Evolutionary conservation across 2,113 vertebrate species (phyloP).

Genomic region (Neodon shergylaensis): DNA sequence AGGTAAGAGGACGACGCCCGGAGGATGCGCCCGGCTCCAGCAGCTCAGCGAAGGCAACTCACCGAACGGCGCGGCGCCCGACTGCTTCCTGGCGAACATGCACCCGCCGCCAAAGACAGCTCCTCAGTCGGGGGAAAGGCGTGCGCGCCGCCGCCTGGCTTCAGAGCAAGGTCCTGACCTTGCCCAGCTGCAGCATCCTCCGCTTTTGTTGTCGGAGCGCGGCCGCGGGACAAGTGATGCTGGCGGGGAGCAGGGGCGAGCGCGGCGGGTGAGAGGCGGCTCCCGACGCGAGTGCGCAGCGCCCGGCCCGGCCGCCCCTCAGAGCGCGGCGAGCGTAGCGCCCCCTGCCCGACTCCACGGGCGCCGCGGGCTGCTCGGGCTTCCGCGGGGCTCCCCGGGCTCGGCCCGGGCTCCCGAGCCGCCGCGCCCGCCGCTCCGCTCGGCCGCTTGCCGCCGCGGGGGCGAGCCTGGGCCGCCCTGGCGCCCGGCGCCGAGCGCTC

Average conservation of each 20-base stretch:
- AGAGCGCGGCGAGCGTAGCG: conserved; percentile 71
- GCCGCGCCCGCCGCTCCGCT: conserved; percentile 56
- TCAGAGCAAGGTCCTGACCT: conserved; percentile 87
- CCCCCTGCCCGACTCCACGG: conserved; percentile 71
- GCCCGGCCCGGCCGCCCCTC: conserved; percentile 73
- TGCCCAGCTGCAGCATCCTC: conserved; percentile 81
- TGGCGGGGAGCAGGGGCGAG: conserved; percentile 62
- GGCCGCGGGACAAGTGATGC: conserved; percentile 67
- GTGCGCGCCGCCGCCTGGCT: conserved; percentile 79
- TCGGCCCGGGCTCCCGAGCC: neutral
- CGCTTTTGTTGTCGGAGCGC: conserved; percentile 73
- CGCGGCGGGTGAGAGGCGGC: conserved; percentile 70
- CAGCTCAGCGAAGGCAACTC: conserved; percentile 74
- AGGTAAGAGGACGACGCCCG: neutral
- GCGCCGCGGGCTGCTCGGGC: neutral
- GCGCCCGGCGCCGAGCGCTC: conserved; percentile 72
- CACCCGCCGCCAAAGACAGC: conserved; percentile 78
- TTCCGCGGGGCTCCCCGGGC: conserved; percentile 31
- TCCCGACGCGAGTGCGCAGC: conserved; percentile 74
- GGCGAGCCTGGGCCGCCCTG: conserved; percentile 78
- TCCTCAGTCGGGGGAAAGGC: conserved; percentile 74
- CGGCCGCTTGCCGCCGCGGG: conserved; percentile 76
- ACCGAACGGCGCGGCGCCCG: conserved; percentile 85
- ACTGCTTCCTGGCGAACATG: conserved; percentile 81
- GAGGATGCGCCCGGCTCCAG: conserved; percentile 2